These are phyloP conservation scores for Panthera uncia DNA, from an alignment of 2,113 vertebrate genomes.

Conservation along the genomic window DNA sequence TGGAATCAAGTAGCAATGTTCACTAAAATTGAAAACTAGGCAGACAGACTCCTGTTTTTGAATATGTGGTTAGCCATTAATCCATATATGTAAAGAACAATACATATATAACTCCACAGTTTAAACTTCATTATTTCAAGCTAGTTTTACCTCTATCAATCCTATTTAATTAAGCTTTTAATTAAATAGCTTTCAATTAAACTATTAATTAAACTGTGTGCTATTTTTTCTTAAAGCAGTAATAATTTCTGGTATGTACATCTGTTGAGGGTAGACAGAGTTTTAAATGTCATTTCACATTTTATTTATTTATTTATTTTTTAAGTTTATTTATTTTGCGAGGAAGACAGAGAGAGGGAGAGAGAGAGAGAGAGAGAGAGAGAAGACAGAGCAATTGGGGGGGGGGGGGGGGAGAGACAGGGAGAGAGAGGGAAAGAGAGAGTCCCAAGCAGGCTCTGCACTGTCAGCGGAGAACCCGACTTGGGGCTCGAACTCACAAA, in stretches of 20 bases:
- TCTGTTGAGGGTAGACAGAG: neutral
- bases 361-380: no score
- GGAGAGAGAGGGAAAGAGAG: no score
- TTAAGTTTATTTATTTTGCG: no score
- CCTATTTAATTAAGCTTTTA: conserved; percentile 40
- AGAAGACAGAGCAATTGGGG: no score
- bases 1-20: neutral
- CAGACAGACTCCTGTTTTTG: neutral
- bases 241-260: neutral
- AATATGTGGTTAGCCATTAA: conserved; percentile 1
- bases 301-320: neutral
- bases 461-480: no score
- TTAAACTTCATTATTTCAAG: conserved; percentile 44
- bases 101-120: neutral
- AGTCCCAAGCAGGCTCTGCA: no score
- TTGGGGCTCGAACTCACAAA: no score
- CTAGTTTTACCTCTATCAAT: neutral
- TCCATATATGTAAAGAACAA: neutral
- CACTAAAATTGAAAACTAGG: conserved; percentile 28
- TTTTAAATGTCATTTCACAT: conserved; percentile 29
- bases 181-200: conserved; percentile 42
- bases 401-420: no score
- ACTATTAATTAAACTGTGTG: conserved; percentile 37
- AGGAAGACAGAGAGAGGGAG: no score
- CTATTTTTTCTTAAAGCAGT: conserved; percentile 39